Conservation (phyloP, 2,797 vertebrate species). For the Cryptoblepharus egeriae region DNA sequence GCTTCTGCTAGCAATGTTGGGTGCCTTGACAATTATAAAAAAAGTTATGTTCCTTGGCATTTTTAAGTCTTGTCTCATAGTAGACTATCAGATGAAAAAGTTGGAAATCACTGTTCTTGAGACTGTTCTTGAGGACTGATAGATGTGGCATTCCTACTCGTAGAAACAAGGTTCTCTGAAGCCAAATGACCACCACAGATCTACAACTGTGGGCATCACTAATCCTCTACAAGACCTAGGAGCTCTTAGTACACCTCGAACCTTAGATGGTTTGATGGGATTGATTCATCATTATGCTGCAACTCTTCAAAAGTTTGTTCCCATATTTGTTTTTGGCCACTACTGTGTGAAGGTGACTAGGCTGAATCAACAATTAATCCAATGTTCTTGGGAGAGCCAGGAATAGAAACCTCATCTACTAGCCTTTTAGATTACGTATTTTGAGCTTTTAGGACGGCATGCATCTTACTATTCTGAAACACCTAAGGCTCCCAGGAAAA, state of each 20-base stretch:
- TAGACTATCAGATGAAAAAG: no score
- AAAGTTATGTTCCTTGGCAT: no score
- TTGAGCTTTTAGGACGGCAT: conserved; percentile 14
- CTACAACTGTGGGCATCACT: background rate
- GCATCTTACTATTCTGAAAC: conserved; percentile 3
- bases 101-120: no score
- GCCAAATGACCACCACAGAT: background rate
- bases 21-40: no score
- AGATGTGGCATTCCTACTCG: background rate
- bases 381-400: background rate
- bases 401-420: background rate
- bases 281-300: background rate
- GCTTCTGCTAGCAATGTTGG: no score
- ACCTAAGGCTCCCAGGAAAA: conserved; percentile 5
- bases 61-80: no score
- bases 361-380: background rate
- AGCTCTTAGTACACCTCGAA: background rate
- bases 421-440: background rate
- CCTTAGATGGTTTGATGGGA: background rate
- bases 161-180: background rate
- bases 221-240: background rate
- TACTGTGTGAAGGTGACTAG: background rate
- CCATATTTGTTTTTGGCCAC: background rate
- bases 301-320: background rate
- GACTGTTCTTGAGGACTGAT: no score